Percentiles rank a stretch among this genome's conserved stretches.
Evolutionary conservation across 1,140 invertebrate genomes (phyloP).

Genomic region (Pogonus chalceus): DNA sequence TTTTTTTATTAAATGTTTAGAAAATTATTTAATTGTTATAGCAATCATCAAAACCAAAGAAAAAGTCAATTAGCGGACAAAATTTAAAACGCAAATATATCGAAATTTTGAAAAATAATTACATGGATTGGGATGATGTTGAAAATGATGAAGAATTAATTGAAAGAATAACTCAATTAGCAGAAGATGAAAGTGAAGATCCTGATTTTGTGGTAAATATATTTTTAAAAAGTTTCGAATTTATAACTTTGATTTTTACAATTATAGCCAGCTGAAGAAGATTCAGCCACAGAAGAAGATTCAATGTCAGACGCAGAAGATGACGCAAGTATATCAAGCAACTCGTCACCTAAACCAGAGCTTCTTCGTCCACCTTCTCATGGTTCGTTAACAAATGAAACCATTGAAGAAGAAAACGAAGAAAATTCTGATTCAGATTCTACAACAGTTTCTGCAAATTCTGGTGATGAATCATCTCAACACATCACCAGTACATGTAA

Average conservation of each 20-base stretch:
- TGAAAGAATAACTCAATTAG: not conserved
- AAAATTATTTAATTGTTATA: too few species aligned
- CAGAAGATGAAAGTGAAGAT: not conserved
- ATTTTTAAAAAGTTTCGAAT: not conserved
- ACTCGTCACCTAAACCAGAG: not conserved
- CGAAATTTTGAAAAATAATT: not conserved
- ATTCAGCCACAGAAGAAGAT: not conserved
- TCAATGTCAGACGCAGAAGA: not conserved
- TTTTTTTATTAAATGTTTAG: too few species aligned
- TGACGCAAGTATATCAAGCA: not conserved
- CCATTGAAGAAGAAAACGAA: slow-evolving; percentile 1
- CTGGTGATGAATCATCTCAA: not conserved
- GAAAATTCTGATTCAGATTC: not conserved
- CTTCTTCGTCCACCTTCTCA: not conserved
- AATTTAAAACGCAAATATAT: not conserved
- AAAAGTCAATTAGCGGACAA: not conserved
- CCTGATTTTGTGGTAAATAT: not conserved
- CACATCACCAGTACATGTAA: not conserved
- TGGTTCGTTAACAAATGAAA: not conserved
- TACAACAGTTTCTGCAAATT: not conserved
- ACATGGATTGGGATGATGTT: not conserved
- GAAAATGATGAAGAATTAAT: not conserved
- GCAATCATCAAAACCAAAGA: too few species aligned
- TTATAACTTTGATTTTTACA: not conserved
- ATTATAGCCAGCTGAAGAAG: not conserved